Base-by-base conservation (phyloP, 2,797 vertebrate species). In the Acestrorhynchus altus region DNA sequence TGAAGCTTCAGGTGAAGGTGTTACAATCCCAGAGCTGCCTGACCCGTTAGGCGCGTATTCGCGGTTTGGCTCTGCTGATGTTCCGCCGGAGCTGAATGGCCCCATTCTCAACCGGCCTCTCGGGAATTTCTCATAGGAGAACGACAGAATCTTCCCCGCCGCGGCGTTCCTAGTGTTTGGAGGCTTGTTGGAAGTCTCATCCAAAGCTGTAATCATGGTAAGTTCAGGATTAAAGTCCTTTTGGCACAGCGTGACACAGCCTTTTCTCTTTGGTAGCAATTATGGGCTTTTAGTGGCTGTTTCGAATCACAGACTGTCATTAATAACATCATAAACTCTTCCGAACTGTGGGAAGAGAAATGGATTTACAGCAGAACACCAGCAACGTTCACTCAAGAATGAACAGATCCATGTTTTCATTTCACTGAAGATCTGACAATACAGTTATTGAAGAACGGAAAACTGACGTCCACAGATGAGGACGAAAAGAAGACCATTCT, bases 71-170 rank as follows among this genome's bases (percentile, higher is more conserved):
- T 20, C n/a, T 26, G n/a, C 6, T 16, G 2, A 6, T 16, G 40
- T 12, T 47, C 63, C 46, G 63, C 35, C 8, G 20, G 16, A 15
- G 46, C 4, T 28, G 28, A 35, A 28, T 46, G n/a, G 42, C 63
- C 40, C 46, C 40, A 15, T 66, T 66, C 42, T 66, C 7, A 66
- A 35, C 1, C 57, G 24, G 31, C 42, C 22, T 66, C 40, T 44
- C 26, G 63, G 63, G 63, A 66, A 44, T 66, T 44, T 24, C 60
- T 63, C 35, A 22, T 40, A 20, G 63, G 22, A 46, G 63, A 46
- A 66, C 63, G 46, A 44, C 40, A 46, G 2, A 46, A 26, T 22
- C 4, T 44, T 44, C 12, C 12, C 18, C 13, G 2, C 35, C 39
- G 42, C 39, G 8, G 6, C 1, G n/a, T 63, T 42, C n/a, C 15